Base-by-base conservation (phyloP, 1,140 invertebrate species). In the Anoplophora glabripennis region DNA sequence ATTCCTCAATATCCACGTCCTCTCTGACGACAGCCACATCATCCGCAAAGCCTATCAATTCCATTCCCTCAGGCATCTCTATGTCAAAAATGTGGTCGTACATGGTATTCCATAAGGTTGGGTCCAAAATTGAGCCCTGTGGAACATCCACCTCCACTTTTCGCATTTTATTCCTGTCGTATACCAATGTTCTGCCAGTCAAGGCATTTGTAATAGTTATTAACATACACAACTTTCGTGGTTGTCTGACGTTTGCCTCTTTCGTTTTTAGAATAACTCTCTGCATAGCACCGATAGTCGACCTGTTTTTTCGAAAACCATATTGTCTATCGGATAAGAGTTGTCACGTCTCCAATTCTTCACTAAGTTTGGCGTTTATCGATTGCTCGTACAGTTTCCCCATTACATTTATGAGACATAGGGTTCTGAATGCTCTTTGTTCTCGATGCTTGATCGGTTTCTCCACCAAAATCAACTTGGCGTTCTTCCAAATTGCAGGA, bases 131-230 rank as follows among this genome's bases (percentile, higher is more conserved):
- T 8, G 68, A 72, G 0, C 77, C 77, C 59, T 79, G 76, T 0
- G 77, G 77, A 28, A 78, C 77, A 0, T 77, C 75, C 63, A 66
- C 9, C 76, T 51, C 0, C 77, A 48, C 1, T 54, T 33, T n/a
- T 69, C 66, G 60, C 0, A 74, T 3, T 12, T 69, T 55, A 7
- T 36, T 33, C 0, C 64, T 67, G 12, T 68, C 70, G 0, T 67
- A 52, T 2, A 14, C 59, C 38, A 1, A 37, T 12, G 28, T 56
- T 63, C 64, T 0, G 73, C 69, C 76, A 75, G 78, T 72, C 72
- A 74, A 0, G 70, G 4, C 17, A n/a, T 49, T 49, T n/a, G 11
- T 34, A 1, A 35, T 21, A 7, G 62, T 40, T 14, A 62, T 7
- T 2, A 28, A 28, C 14, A 4, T 37, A 14, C 7, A 37, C 51